Evolutionary conservation across 2,113 vertebrate species (phyloP), one percentile per base, ranked within the genome.

Genomic region (Dromaius novaehollandiae): DNA sequence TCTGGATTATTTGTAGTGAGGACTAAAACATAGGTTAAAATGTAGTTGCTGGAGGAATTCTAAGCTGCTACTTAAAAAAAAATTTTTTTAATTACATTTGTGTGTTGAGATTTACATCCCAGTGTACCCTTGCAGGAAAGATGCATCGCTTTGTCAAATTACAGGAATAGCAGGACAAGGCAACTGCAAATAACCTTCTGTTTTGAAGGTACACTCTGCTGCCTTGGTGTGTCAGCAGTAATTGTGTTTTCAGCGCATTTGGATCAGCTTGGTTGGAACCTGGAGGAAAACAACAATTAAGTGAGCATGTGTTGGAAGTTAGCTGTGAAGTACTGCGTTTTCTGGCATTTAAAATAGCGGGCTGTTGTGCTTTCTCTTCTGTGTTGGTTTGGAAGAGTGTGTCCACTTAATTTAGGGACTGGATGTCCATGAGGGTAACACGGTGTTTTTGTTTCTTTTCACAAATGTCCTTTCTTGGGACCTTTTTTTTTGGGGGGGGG

Each of bases 241-340:
- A 16, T 5, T 64, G 64, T 75, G 69, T 80, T 86, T 66, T 28
- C 50, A 20, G 81, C 80, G 51, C 63, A 2, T 40, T 56, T 1
- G 42, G 70, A 30, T 60, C 2, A 0, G 48, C 60, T 90, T 53
- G 2, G 8, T n/a, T 0, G 0, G 86, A 82, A 82, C 77, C 84
- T 60, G 8, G 61, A 81, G 69, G 74, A 71, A 86, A 86, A 63
- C 34, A 79, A 15, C 70, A 13, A 13, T 53, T 22, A 55, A 6
- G 60, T 0, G 30, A 65, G 40, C 3, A 0, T 20, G 56, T 56
- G 28, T 24, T 38, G 53, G 9, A 3, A 28, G 84, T 34, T 36
- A 21, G 5, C 12, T 40, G 65, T 40, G 5, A n/a, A 61, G 36
- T 2, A 1, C 40, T 24, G 17, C 8, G 17, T 48, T 58, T 50